phyloP scores from a whole-genome alignment of 2,113 vertebrate genomes.

The Calidris pygmaea region DNA sequence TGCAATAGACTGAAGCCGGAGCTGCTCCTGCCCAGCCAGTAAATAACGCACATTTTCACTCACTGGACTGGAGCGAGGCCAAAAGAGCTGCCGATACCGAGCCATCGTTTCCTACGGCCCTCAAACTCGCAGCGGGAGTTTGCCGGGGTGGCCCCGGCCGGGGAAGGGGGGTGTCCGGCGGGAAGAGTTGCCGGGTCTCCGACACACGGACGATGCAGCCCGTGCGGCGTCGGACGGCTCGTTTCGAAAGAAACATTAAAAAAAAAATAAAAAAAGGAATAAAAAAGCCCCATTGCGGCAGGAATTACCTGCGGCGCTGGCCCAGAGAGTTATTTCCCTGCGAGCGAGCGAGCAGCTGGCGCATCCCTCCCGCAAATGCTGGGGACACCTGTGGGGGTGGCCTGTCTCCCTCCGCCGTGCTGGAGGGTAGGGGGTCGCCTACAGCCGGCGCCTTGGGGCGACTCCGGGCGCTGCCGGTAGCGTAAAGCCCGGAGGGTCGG shows the following conservation, averaged over 20 bases:
- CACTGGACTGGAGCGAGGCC: slow-evolving; percentile 14
- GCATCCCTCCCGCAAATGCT: background rate
- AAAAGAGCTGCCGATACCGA: background rate
- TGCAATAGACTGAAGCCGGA: background rate
- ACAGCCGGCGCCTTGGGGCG: fast-evolving
- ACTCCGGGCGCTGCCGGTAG: background rate
- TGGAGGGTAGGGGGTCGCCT: background rate
- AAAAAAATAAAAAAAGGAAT: no score
- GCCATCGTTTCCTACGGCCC: background rate
- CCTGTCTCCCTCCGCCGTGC: background rate
- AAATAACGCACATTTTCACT: background rate
- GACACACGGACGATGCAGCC: background rate
- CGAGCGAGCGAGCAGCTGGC: fast-evolving
- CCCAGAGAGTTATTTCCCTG: background rate
- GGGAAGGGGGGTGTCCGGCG: background rate
- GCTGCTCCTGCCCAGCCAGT: background rate
- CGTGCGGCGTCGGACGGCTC: background rate
- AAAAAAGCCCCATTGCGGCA: background rate
- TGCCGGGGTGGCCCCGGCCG: background rate
- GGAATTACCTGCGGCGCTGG: background rate
- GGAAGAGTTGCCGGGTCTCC: background rate
- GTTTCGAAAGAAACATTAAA: background rate
- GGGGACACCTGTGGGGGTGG: background rate
- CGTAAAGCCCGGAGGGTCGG: background rate
- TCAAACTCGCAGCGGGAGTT: background rate